Conservation (phyloP, 2,113 vertebrate genomes). For the Periophthalmus modestus region DNA sequence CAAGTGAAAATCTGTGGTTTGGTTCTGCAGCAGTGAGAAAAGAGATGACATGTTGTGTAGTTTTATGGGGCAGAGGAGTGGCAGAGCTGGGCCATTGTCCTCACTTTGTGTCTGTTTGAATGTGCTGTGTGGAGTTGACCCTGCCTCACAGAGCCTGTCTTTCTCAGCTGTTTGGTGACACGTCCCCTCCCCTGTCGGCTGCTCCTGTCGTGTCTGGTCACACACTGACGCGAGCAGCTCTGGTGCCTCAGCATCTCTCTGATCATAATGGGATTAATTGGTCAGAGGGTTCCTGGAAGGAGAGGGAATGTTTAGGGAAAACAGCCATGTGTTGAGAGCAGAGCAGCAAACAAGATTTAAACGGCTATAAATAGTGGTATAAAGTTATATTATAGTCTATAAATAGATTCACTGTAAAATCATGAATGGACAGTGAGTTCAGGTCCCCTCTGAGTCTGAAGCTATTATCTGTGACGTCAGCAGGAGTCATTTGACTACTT, state of each 20-base stretch:
- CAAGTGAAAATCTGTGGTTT: neutral
- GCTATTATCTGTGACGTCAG: constrained; percentile 46
- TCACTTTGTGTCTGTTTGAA: constrained; percentile 30
- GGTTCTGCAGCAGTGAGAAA: constrained; percentile 4
- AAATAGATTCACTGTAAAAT: constrained; percentile 1
- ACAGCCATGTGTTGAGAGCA: neutral
- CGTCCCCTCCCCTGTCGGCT: constrained; percentile 12
- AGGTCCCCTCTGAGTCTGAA: constrained; percentile 14
- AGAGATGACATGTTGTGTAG: constrained; percentile 19
- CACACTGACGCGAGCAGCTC: neutral
- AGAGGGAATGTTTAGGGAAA: constrained; percentile 5
- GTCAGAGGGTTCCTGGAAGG: constrained; percentile 22
- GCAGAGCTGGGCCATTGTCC: constrained; percentile 48
- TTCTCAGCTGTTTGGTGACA: constrained; percentile 38
- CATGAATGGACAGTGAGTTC: constrained; percentile 16
- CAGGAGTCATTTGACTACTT: constrained; percentile 44
- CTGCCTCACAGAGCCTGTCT: constrained; percentile 37
- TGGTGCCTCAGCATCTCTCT: constrained; percentile 37
- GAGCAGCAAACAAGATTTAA: neutral
- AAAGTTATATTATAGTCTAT: neutral
- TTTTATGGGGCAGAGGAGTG: constrained; percentile 8
- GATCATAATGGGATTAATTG: constrained; percentile 60
- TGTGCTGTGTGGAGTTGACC: constrained; percentile 32
- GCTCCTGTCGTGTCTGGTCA: constrained; percentile 9
- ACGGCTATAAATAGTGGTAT: neutral